Percentiles rank a stretch among this genome's conserved stretches.
These are phyloP conservation scores for Cosmia trapezina DNA, from an alignment of 2,888 invertebrate species.

Conservation along the genomic window DNA sequence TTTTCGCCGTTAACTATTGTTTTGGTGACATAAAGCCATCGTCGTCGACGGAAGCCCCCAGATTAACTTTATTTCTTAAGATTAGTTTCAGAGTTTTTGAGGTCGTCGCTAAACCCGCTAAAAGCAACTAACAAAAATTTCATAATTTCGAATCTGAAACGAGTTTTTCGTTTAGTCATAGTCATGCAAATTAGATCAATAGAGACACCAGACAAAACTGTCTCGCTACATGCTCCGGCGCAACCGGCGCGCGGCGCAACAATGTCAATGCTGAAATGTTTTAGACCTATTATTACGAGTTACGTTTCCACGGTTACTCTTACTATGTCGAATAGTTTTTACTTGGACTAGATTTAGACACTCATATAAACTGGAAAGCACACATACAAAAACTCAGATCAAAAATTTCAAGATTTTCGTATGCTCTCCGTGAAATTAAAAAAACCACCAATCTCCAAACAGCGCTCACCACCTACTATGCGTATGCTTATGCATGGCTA, in stretches of 20 bases:
- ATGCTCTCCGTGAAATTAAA: no score
- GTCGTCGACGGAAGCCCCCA: no score
- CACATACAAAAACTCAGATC: no score
- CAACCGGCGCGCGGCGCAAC: constrained; percentile 12
- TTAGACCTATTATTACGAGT: background rate
- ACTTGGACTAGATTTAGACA: no score
- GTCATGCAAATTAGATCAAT: background rate
- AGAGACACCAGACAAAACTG: background rate
- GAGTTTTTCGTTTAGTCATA: constrained; percentile 2
- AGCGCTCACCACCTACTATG: no score
- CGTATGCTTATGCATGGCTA: no score
- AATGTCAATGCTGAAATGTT: constrained; percentile 29
- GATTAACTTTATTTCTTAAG: background rate
- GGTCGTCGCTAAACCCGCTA: background rate
- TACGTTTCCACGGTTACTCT: constrained; percentile 11
- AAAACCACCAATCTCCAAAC: no score
- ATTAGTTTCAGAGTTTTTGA: background rate
- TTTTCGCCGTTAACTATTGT: background rate
- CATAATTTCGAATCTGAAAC: constrained; percentile 7
- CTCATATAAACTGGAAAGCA: no score
- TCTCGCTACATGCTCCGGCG: background rate
- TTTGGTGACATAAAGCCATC: background rate
- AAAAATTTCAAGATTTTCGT: no score
- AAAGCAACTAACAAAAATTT: constrained; percentile 14
- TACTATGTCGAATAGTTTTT: background rate